Percentiles rank a stretch among this genome's conserved stretches.
Evolutionary conservation across 2,888 invertebrate species (phyloP).

Genomic region (Frankliniella intonsa): DNA sequence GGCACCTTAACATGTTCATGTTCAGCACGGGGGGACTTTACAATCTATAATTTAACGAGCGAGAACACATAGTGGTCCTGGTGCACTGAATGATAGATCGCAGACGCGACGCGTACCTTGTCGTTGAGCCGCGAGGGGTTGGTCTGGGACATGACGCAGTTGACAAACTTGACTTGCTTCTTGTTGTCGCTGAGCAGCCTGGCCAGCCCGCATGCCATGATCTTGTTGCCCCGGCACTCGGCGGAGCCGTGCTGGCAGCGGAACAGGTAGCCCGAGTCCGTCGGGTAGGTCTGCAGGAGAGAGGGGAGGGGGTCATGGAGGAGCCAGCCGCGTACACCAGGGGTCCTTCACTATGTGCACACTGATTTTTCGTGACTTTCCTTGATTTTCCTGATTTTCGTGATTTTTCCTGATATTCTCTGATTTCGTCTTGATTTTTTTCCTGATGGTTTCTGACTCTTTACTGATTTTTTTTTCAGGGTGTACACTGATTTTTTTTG

Average conservation of each 20-base stretch:
- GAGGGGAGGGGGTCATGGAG: background rate
- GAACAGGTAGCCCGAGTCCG: conserved; percentile 36
- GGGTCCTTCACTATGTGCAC: background rate
- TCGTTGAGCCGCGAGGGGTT: conserved; percentile 33
- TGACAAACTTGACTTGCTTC: conserved; percentile 38
- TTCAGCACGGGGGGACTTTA: background rate
- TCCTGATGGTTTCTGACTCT: too few species aligned
- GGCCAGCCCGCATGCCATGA: conserved; percentile 41
- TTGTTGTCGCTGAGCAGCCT: conserved; percentile 35
- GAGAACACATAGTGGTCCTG: background rate
- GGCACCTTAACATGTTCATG: background rate
- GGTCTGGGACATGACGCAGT: conserved; percentile 39
- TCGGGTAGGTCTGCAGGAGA: background rate
- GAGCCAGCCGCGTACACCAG: background rate
- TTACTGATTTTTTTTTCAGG: too few species aligned
- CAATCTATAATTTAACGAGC: background rate
- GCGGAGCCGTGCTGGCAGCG: conserved; percentile 42
- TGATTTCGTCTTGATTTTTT: too few species aligned
- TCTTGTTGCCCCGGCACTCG: conserved; percentile 43
- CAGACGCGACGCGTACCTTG: conserved; percentile 35
- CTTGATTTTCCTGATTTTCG: too few species aligned
- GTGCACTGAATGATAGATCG: too few species aligned
- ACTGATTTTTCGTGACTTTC: background rate
- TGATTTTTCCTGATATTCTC: too few species aligned
- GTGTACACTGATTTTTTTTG: too few species aligned